A percentile compares a stretch with the other conserved stretches of the same genome.
Evolutionary conservation across 2,113 vertebrate genomes (phyloP).

Genomic region (Oncorhynchus kisutch): DNA sequence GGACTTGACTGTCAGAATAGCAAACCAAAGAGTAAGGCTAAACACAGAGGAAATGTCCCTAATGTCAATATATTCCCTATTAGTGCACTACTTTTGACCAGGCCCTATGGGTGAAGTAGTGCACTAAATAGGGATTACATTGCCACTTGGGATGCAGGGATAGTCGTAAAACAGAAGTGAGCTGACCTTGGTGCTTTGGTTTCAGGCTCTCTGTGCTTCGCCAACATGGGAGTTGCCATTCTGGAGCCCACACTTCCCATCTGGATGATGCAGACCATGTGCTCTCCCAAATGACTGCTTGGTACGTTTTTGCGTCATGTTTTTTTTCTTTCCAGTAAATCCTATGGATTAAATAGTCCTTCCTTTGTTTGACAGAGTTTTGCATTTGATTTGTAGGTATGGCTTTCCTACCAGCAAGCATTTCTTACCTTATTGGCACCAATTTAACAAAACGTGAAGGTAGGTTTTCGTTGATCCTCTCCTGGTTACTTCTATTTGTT

Average conservation of each 20-base stretch:
- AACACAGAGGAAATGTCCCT: not conserved
- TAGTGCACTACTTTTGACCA: not conserved
- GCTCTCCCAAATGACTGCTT: constrained; percentile 86
- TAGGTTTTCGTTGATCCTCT: constrained; percentile 38
- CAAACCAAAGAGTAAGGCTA: no score
- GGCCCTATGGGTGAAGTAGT: no score
- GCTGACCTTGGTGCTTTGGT: not conserved
- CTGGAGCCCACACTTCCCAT: constrained; percentile 90
- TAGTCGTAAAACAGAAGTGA: not conserved
- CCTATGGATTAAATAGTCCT: not conserved
- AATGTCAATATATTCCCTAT: not conserved
- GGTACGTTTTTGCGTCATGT: constrained; percentile 63
- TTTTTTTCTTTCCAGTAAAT: no score
- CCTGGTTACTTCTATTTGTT: not conserved
- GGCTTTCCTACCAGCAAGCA: constrained; percentile 87
- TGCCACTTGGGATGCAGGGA: no score
- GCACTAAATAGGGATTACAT: not conserved
- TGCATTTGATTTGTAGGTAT: constrained; percentile 70
- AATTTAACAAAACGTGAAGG: constrained; percentile 92
- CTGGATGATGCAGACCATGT: constrained; percentile 97
- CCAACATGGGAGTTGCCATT: constrained; percentile 91
- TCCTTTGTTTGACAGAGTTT: no score
- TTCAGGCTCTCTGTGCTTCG: constrained; percentile 85
- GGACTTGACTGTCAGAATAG: not conserved
- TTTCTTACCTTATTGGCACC: constrained; percentile 89